These are phyloP conservation scores for Aegithalos caudatus DNA, from an alignment of 2,113 vertebrate genomes.

Conservation along the genomic window DNA sequence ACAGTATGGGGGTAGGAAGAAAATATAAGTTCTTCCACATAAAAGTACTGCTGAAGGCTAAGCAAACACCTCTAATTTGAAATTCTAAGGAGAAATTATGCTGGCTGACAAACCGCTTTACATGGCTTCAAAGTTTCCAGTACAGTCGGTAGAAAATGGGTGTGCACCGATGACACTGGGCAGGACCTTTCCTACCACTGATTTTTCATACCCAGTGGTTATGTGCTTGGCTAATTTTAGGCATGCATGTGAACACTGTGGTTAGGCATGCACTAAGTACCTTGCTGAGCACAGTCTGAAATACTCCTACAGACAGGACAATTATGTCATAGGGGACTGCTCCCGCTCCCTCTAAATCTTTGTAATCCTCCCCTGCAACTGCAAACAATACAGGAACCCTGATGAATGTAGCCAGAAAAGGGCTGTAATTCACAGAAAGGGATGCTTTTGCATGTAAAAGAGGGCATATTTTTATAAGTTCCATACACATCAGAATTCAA, in stretches of 20 bases:
- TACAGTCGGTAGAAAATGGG: not conserved
- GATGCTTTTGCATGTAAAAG: not conserved
- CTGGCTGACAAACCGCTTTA: not conserved
- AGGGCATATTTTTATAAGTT: not conserved
- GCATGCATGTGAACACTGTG: not conserved
- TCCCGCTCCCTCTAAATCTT: not conserved
- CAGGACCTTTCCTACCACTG: not conserved
- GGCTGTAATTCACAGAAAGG: not conserved
- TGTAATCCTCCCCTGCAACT: not conserved
- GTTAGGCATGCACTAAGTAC: not conserved
- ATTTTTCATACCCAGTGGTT: not conserved
- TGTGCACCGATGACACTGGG: not conserved
- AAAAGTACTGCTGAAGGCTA: not conserved
- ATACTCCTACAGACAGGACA: not conserved
- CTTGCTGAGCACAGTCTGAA: not conserved
- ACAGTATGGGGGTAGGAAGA: not conserved
- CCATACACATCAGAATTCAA: not conserved
- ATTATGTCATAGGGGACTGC: not conserved
- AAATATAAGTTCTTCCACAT: not conserved
- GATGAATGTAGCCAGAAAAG: not conserved
- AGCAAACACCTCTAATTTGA: not conserved
- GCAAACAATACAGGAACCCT: not conserved
- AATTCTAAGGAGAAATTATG: not conserved
- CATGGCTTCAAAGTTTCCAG: not conserved
- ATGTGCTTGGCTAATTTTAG: slow-evolving; percentile 27